These are phyloP conservation scores for Anabacerthia variegaticeps DNA, from an alignment of 2,797 vertebrate species.

Conservation along the genomic window DNA sequence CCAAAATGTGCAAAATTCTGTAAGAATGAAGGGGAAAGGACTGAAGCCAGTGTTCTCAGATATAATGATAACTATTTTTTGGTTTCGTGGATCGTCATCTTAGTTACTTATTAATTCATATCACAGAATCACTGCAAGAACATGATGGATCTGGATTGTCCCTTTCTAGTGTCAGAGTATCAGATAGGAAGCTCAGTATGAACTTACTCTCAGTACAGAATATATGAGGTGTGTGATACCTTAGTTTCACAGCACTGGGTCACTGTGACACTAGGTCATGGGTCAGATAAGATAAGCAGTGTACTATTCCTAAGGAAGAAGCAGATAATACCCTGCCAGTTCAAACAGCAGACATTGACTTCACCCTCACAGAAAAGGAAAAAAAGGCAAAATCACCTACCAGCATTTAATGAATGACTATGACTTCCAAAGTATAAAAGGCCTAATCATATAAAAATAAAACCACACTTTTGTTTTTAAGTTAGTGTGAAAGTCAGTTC, in stretches of 20 bases:
- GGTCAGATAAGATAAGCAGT: conserved; percentile 64
- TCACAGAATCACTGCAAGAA: not conserved
- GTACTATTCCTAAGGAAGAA: conserved; percentile 20
- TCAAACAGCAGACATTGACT: conserved; percentile 62
- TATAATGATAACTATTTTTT: not conserved
- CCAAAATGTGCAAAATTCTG: not conserved
- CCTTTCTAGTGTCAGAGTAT: not conserved
- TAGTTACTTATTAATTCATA: not conserved
- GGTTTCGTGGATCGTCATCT: not conserved
- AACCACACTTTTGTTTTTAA: not conserved
- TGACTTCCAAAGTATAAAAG: not conserved
- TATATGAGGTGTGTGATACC: conserved; percentile 12
- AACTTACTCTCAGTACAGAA: not conserved
- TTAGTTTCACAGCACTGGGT: conserved; percentile 47
- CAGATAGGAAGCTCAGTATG: not conserved
- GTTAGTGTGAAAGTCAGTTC: not conserved
- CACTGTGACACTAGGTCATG: conserved; percentile 61
- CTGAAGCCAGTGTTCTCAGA: not conserved
- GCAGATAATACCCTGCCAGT: conserved; percentile 54
- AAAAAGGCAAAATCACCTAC: not conserved
- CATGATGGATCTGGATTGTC: not conserved
- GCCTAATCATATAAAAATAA: not conserved
- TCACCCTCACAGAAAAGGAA: conserved; percentile 33
- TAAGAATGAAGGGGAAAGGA: not conserved
- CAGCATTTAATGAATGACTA: not conserved